Percentiles rank a stretch among this genome's conserved stretches.
Evolutionary conservation across 1,140 invertebrate genomes (phyloP).

Genomic region (Papilio glaucus): DNA sequence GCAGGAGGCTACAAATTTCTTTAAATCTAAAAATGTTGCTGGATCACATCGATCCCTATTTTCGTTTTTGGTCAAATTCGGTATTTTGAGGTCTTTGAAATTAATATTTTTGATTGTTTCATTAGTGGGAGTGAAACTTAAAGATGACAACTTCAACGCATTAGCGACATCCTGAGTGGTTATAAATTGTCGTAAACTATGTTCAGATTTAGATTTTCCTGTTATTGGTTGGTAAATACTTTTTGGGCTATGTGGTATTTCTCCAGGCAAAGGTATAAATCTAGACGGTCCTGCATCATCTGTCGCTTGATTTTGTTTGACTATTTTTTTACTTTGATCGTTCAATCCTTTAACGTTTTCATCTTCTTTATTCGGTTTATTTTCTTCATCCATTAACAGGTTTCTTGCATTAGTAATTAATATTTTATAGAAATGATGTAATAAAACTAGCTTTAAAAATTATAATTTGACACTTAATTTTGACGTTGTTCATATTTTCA

Average conservation of each 20-base stretch:
- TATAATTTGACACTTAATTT: slow-evolving; percentile 33
- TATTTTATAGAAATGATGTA: slow-evolving; percentile 38
- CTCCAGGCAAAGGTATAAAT: slow-evolving; percentile 59
- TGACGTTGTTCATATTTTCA: slow-evolving; percentile 11
- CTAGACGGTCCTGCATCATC: slow-evolving; percentile 71
- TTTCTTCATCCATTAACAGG: slow-evolving; percentile 33
- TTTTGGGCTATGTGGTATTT: slow-evolving; percentile 47
- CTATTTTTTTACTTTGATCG: slow-evolving; percentile 38
- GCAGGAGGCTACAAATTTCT: slow-evolving; percentile 71
- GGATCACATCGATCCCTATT: slow-evolving; percentile 50
- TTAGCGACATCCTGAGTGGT: slow-evolving; percentile 68
- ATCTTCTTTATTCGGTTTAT: slow-evolving; percentile 40
- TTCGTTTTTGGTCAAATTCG: slow-evolving; percentile 57
- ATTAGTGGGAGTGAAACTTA: slow-evolving; percentile 54
- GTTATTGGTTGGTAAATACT: slow-evolving; percentile 43
- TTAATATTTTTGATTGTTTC: slow-evolving; percentile 52
- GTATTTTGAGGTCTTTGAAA: slow-evolving; percentile 62
- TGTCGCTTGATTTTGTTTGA: slow-evolving; percentile 40
- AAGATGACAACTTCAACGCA: slow-evolving; percentile 62
- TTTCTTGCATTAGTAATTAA: slow-evolving; percentile 46
- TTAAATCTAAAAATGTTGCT: slow-evolving; percentile 65
- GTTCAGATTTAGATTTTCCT: slow-evolving; percentile 74
- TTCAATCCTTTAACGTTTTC: slow-evolving; percentile 25
- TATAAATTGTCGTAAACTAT: slow-evolving; percentile 66
- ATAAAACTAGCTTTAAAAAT: slow-evolving; percentile 36